Percentiles rank a stretch among this genome's conserved stretches.
Conservation (phyloP, 2,888 invertebrate genomes). For the Blastobasis adustella region DNA sequence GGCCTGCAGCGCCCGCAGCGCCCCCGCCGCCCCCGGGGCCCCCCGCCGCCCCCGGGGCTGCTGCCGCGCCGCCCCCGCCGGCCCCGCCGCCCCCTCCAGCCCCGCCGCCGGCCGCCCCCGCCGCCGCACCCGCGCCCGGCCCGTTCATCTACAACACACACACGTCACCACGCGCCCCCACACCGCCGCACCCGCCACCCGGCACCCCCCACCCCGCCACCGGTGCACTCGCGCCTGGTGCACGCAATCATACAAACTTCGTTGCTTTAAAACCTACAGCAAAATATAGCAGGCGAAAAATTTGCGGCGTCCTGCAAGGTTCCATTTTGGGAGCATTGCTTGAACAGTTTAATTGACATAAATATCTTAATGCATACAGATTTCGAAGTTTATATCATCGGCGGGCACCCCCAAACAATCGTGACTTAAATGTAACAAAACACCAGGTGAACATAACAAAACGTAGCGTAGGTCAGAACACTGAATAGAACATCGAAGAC, state of each 20-base stretch:
- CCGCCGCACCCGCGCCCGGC: conserved; percentile 24
- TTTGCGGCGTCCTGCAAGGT: background rate
- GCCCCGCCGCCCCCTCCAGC: conserved; percentile 27
- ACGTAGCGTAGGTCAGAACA: background rate
- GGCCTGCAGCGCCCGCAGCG: conserved; percentile 19
- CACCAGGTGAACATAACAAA: too few relatives aligned
- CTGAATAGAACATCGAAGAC: conserved; percentile 17
- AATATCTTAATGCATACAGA: background rate
- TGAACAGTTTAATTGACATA: background rate
- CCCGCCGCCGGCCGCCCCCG: conserved; percentile 30
- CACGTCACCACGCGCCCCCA: conserved; percentile 3
- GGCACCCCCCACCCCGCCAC: conserved; percentile 15
- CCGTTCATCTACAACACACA: conserved; percentile 7
- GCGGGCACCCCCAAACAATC: background rate
- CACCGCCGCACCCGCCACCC: conserved; percentile 12
- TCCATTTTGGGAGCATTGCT: background rate
- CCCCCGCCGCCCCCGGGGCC: conserved; percentile 32
- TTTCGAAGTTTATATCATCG: conserved; percentile 6
- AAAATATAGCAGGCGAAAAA: background rate
- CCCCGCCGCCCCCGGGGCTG: conserved; percentile 26
- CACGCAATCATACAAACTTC: conserved; percentile 3
- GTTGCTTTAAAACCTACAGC: background rate
- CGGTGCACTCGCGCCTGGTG: conserved; percentile 6
- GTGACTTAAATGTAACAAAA: too few relatives aligned
- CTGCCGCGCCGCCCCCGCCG: conserved; percentile 73